Conservation (phyloP, 1,140 invertebrate species). For the Diachasmimorpha longicaudata region DNA sequence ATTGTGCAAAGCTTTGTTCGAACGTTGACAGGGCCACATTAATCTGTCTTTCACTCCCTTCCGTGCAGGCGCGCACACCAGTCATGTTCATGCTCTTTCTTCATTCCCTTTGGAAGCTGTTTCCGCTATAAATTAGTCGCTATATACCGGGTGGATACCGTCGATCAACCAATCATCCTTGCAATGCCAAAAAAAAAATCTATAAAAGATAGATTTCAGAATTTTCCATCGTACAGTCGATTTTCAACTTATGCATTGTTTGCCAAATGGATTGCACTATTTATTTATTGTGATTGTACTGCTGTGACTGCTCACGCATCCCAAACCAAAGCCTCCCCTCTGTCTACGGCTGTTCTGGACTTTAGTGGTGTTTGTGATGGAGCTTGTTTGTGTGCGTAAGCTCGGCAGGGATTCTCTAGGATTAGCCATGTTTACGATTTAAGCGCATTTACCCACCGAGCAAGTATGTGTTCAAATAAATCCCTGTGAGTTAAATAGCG, state of each 20-base stretch:
- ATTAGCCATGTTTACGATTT: conserved; percentile 55
- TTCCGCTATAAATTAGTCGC: conserved; percentile 2
- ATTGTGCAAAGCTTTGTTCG: conserved; percentile 61
- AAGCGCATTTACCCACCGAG: conserved; percentile 46
- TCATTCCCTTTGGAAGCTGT: not conserved
- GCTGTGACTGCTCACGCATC: not conserved
- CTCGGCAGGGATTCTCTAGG: conserved; percentile 42
- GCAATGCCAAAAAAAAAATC: not conserved
- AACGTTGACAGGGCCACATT: conserved; percentile 60
- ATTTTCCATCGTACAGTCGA: not conserved
- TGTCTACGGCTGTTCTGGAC: not conserved
- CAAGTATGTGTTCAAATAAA: conserved; percentile 55
- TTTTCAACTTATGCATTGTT: not conserved
- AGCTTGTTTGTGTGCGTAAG: conserved; percentile 32
- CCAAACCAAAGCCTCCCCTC: not conserved
- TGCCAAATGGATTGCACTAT: not conserved
- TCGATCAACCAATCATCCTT: not conserved
- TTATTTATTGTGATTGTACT: not conserved
- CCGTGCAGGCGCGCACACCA: conserved; percentile 27
- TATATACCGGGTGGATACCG: not conserved
- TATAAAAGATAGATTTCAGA: not conserved
- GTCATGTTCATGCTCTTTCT: conserved; percentile 39
- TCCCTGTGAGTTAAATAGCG: conserved; percentile 39
- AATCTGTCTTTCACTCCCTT: conserved; percentile 59
- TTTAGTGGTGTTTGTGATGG: not conserved